Conservation (phyloP, 2,113 vertebrate species). For the Paracanthobrama guichenoti region DNA sequence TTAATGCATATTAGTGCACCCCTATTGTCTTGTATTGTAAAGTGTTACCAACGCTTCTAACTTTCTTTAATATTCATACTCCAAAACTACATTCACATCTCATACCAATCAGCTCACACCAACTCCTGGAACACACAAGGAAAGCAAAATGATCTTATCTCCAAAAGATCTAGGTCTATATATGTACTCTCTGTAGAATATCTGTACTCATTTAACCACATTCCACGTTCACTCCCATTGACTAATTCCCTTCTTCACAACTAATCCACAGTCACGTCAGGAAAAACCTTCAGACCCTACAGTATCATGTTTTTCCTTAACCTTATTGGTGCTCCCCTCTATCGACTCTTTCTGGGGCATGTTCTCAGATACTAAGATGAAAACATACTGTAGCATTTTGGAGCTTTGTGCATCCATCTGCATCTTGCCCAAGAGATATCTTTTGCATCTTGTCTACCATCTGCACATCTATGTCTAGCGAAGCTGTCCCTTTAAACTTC, state of each 20-base stretch:
- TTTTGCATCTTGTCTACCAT: neutral
- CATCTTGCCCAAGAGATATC: neutral
- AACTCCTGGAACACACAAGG: neutral
- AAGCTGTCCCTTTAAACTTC: too few species aligned
- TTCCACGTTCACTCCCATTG: neutral
- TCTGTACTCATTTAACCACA: neutral
- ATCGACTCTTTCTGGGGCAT: neutral
- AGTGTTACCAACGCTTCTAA: neutral
- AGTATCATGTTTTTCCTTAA: constrained; percentile 7
- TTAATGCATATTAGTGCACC: too few species aligned
- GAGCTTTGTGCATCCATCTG: neutral
- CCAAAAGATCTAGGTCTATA: neutral
- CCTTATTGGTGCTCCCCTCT: neutral
- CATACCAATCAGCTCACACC: neutral
- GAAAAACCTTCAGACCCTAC: neutral
- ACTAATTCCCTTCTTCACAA: neutral
- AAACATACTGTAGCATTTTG: constrained; percentile 11
- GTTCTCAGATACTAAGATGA: neutral
- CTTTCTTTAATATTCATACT: neutral
- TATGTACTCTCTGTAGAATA: neutral
- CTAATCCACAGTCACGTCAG: neutral
- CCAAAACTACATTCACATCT: neutral
- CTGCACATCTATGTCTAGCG: neutral
- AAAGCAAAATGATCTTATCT: neutral
- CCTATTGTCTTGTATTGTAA: too few species aligned